Evolutionary conservation across 2,797 vertebrate genomes (phyloP).

Genomic region (Premnoplex brunnescens): DNA sequence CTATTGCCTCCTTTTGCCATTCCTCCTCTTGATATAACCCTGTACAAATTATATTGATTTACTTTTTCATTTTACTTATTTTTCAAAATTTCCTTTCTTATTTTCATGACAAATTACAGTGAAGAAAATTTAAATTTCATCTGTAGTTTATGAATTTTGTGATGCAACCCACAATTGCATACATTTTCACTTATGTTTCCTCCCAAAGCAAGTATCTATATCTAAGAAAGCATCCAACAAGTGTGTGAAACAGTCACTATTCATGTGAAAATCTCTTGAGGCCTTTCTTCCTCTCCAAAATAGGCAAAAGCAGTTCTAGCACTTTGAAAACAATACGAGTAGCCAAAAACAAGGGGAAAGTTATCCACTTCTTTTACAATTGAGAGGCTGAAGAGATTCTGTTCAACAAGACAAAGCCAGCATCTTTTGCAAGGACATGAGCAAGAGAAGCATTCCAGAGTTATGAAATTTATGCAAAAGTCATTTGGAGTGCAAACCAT

Average conservation of each 20-base stretch:
- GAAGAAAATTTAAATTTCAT: not conserved
- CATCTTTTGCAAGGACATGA: not conserved
- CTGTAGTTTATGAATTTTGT: not conserved
- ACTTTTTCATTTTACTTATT: not conserved
- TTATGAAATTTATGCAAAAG: not conserved
- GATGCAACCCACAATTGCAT: not conserved
- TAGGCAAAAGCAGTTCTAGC: not conserved
- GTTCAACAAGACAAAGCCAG: not conserved
- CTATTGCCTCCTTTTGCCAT: not conserved
- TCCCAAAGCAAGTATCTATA: not conserved
- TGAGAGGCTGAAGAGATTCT: not conserved
- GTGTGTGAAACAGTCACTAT: not conserved
- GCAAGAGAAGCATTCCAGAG: not conserved
- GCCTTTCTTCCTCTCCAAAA: not conserved
- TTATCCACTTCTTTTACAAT: not conserved
- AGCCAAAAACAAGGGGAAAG: not conserved
- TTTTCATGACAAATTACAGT: not conserved
- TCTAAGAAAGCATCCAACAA: not conserved
- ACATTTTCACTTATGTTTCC: not conserved
- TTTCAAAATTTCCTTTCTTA: not conserved
- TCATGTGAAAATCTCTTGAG: rapidly evolving
- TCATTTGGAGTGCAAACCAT: not conserved
- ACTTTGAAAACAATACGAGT: not conserved
- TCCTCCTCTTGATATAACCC: not conserved
- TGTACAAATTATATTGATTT: not conserved